These are phyloP conservation scores for Clangula hyemalis DNA, from an alignment of 2,797 vertebrate species.

Conservation along the genomic window DNA sequence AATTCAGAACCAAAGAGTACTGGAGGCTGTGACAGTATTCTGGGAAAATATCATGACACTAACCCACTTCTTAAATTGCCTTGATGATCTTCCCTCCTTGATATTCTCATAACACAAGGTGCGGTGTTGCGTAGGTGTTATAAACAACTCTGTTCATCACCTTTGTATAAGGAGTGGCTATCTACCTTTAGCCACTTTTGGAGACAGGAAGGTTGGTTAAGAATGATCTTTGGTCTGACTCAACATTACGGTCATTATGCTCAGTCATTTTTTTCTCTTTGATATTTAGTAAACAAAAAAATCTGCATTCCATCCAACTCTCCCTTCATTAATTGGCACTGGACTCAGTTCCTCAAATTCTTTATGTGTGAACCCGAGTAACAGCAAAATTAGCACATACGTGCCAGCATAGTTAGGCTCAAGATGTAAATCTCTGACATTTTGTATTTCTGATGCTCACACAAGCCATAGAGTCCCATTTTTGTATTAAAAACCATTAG, in stretches of 20 bases:
- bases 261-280: neutral
- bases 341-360: neutral
- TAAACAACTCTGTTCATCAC: neutral
- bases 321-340: neutral
- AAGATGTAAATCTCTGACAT: neutral
- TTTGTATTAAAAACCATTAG: neutral
- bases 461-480: neutral
- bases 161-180: neutral
- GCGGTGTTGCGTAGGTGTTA: neutral
- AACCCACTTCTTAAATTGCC: neutral
- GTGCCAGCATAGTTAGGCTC: neutral
- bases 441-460: neutral
- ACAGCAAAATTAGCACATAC: neutral
- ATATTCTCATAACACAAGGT: neutral
- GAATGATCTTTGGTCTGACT: neutral
- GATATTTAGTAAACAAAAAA: neutral
- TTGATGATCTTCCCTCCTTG: neutral
- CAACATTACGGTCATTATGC: neutral
- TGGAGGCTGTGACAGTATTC: neutral
- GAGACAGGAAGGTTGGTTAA: neutral
- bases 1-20: neutral
- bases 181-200: neutral
- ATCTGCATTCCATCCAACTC: neutral
- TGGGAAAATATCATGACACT: neutral
- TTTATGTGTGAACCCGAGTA: neutral